These are phyloP conservation scores for Heliothis peltigera DNA, from an alignment of 2,888 invertebrate species.

Conservation along the genomic window DNA sequence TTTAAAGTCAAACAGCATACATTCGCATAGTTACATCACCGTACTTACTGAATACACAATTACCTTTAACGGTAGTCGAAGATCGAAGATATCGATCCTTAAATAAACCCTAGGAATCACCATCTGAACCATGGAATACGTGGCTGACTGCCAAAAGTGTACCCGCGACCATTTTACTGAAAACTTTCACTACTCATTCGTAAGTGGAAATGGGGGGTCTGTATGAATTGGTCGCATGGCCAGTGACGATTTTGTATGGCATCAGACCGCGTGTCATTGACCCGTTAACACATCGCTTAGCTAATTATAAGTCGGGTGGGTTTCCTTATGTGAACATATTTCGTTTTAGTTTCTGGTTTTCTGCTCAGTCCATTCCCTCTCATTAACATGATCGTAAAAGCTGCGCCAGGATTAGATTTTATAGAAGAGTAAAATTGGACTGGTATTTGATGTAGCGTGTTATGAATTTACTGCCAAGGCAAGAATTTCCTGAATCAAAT, in stretches of 20 bases:
- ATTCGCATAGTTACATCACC: constrained; percentile 2
- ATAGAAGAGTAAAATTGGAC: constrained; percentile 26
- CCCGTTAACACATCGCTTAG: constrained; percentile 84
- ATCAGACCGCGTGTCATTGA: constrained; percentile 83
- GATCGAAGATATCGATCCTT: constrained; percentile 47
- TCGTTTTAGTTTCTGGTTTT: constrained; percentile 59
- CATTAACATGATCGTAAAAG: constrained; percentile 54
- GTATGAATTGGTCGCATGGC: constrained; percentile 61
- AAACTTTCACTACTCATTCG: constrained; percentile 56
- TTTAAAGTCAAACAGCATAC: neutral
- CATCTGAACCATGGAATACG: constrained; percentile 60
- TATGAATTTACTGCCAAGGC: constrained; percentile 30
- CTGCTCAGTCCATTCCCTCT: constrained; percentile 42
- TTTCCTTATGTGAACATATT: constrained; percentile 75
- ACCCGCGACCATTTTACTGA: constrained; percentile 64
- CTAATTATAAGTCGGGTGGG: constrained; percentile 83
- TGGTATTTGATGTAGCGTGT: constrained; percentile 37
- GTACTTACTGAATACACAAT: constrained; percentile 21
- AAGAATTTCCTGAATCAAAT: constrained; percentile 4
- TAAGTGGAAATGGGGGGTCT: constrained; percentile 61
- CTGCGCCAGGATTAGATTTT: constrained; percentile 46
- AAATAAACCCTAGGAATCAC: constrained; percentile 59
- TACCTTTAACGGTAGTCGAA: constrained; percentile 23
- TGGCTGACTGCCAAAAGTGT: constrained; percentile 76
- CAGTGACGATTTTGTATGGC: constrained; percentile 75